A percentile compares a stretch with the other conserved stretches of the same genome.
Evolutionary conservation across 2,797 vertebrate genomes (phyloP).

Genomic region (Catharus ustulatus): DNA sequence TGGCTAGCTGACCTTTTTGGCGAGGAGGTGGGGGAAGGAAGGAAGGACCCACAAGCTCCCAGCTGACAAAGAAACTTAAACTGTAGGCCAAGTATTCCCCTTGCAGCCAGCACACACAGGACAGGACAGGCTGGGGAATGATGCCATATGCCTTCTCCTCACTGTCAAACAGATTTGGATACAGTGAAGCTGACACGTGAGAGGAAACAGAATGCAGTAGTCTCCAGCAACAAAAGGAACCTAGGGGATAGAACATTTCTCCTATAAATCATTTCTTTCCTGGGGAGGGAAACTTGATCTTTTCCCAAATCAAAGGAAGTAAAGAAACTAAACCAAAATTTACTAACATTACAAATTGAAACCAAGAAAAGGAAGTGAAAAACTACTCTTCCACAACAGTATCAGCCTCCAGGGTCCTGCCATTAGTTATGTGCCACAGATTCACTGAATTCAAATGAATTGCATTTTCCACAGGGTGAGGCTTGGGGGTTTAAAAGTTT

Average conservation of each 20-base stretch:
- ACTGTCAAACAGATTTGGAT: not conserved
- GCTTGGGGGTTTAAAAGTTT: not conserved
- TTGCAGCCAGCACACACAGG: not conserved
- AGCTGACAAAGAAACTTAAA: slow-evolving; percentile 24
- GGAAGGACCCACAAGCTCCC: slow-evolving; percentile 8
- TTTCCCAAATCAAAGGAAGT: not conserved
- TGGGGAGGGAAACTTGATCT: not conserved
- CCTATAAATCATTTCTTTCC: not conserved
- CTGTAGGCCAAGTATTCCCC: not conserved
- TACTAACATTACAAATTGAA: not conserved
- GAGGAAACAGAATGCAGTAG: not conserved
- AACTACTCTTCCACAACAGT: not conserved
- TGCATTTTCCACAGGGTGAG: not conserved
- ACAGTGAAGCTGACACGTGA: not conserved
- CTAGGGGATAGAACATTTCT: not conserved
- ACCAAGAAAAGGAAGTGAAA: not conserved
- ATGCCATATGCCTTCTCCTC: not conserved
- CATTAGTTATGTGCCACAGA: not conserved
- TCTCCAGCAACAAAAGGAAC: not conserved
- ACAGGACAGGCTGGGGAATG: not conserved
- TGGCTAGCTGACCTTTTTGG: not conserved
- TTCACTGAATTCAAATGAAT: not conserved
- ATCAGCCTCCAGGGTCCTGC: not conserved
- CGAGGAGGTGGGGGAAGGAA: not conserved
- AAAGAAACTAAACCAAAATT: not conserved